These are phyloP conservation scores for Coptotermes formosanus DNA, from an alignment of 1,140 invertebrate genomes.

Conservation along the genomic window DNA sequence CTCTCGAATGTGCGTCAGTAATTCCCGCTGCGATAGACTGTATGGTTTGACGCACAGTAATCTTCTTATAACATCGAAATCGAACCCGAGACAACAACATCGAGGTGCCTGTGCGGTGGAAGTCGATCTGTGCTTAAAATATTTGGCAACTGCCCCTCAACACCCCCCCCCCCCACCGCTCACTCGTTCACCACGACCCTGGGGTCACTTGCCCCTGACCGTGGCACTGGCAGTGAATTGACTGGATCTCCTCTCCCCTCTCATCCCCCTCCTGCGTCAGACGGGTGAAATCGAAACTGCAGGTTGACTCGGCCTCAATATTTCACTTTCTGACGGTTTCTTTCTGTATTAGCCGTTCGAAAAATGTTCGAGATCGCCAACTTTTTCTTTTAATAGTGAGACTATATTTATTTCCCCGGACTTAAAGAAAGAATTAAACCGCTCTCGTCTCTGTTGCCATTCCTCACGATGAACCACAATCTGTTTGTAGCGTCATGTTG, in stretches of 20 bases:
- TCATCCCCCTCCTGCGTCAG: not conserved
- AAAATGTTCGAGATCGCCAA: not conserved
- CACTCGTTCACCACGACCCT: not conserved
- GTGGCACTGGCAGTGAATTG: constrained; percentile 9
- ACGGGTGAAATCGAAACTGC: constrained; percentile 17
- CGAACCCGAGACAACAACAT: not conserved
- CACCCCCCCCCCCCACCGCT: not conserved
- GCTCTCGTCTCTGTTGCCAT: too few species aligned
- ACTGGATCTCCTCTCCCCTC: not conserved
- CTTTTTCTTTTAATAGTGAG: too few species aligned
- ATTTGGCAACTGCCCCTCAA: constrained; percentile 4
- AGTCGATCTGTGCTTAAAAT: not conserved
- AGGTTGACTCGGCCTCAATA: constrained; percentile 6
- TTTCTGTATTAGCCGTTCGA: not conserved
- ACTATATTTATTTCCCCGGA: not conserved
- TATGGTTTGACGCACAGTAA: too few species aligned
- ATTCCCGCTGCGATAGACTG: too few species aligned
- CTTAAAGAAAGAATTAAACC: not conserved
- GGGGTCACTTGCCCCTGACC: constrained; percentile 14
- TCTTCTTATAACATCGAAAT: too few species aligned
- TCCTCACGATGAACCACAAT: too few species aligned
- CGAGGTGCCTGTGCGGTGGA: not conserved
- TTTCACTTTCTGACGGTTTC: constrained; percentile 4
- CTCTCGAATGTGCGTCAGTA: too few species aligned
- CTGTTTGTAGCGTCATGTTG: too few species aligned